phyloP scores from a whole-genome alignment of 2,113 vertebrate species.

The Donacobius atricapilla region DNA sequence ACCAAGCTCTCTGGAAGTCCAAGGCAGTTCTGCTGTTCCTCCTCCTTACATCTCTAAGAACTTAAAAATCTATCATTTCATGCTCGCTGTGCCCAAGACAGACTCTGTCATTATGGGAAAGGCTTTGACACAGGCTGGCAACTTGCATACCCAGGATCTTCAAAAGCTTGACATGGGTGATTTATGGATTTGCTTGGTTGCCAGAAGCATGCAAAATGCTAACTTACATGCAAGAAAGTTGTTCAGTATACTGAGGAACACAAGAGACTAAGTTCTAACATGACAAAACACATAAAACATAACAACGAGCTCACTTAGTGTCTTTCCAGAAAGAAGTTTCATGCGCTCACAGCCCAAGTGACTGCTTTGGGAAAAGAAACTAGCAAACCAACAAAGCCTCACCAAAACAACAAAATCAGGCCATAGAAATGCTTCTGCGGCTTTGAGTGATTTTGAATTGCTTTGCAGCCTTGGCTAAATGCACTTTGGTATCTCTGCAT shows the following conservation, averaged over 20 bases:
- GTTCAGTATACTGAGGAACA: neutral
- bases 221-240: neutral
- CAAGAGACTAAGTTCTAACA: neutral
- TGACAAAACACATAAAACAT: neutral
- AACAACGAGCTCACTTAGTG: neutral
- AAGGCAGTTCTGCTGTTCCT: neutral
- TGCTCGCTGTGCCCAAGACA: fast-evolving
- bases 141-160: neutral
- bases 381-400: neutral
- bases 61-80: fast-evolving
- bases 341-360: neutral
- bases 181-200: neutral
- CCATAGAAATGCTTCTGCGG: neutral
- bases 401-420: neutral
- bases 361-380: neutral
- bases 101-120: neutral
- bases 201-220: neutral
- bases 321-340: neutral
- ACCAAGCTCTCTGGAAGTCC: neutral
- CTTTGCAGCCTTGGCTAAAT: slow-evolving; percentile 2
- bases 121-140: neutral
- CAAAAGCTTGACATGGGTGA: neutral
- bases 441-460: neutral
- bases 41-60: neutral
- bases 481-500: neutral